These are phyloP conservation scores for Salmo trutta DNA, from an alignment of 2,797 vertebrate species.

Conservation along the genomic window DNA sequence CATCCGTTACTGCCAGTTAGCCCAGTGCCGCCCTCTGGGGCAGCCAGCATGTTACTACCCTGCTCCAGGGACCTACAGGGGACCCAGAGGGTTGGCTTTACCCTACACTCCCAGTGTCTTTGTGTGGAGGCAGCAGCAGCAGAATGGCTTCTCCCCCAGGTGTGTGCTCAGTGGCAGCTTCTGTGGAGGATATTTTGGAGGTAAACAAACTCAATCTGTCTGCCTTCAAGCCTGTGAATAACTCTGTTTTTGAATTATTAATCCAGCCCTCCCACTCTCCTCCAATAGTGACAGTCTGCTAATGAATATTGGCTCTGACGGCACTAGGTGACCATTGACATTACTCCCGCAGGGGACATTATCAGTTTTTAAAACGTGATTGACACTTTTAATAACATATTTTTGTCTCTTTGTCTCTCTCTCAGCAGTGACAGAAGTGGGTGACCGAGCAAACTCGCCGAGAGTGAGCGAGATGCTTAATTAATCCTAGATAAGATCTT, in stretches of 20 bases:
- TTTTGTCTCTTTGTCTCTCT: no score
- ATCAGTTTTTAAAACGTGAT: no score
- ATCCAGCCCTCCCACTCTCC: background rate
- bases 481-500: slow-evolving; percentile 69
- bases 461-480: slow-evolving; percentile 52
- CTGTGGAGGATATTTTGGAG: slow-evolving; percentile 15
- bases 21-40: slow-evolving; percentile 29
- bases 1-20: slow-evolving; percentile 19
- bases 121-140: slow-evolving; percentile 22
- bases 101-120: slow-evolving; percentile 24
- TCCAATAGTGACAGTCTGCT: background rate
- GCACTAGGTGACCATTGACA: no score
- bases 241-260: slow-evolving; percentile 6
- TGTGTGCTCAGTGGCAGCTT: slow-evolving; percentile 7
- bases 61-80: slow-evolving; percentile 23
- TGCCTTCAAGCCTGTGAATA: slow-evolving; percentile 4
- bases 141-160: slow-evolving; percentile 15
- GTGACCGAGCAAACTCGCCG: slow-evolving; percentile 41
- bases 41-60: slow-evolving; percentile 29
- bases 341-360: no score
- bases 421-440: slow-evolving; percentile 38
- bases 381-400: no score
- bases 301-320: background rate
- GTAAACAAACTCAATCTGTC: slow-evolving; percentile 39
- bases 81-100: slow-evolving; percentile 31